Evolutionary conservation across 1,140 invertebrate species (phyloP).

Genomic region (Thaumetopoea pityocampa): DNA sequence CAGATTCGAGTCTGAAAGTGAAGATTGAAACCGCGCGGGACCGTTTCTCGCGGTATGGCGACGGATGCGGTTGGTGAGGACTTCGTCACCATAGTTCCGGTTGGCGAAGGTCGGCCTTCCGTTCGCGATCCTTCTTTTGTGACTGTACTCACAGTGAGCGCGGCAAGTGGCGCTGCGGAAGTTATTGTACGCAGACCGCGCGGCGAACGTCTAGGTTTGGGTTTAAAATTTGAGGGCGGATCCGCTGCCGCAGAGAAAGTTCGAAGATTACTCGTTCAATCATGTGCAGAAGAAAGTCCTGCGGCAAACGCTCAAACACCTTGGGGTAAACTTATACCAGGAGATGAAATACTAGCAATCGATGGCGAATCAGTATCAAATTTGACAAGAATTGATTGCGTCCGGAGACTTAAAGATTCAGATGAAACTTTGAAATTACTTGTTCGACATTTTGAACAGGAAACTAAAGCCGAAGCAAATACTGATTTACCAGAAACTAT

Average conservation of each 20-base stretch:
- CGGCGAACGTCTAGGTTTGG: slow-evolving; percentile 92
- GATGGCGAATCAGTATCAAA: slow-evolving; percentile 84
- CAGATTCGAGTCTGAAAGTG: slow-evolving; percentile 48
- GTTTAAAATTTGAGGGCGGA: slow-evolving; percentile 93
- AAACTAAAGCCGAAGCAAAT: slow-evolving; percentile 53
- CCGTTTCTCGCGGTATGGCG: slow-evolving; percentile 62
- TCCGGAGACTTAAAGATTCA: slow-evolving; percentile 88
- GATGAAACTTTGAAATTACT: slow-evolving; percentile 86
- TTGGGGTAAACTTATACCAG: slow-evolving; percentile 87
- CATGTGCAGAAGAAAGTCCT: slow-evolving; percentile 91
- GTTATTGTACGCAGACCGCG: slow-evolving; percentile 89
- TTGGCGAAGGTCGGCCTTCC: slow-evolving; percentile 58
- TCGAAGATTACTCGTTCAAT: slow-evolving; percentile 89
- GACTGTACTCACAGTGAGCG: slow-evolving; percentile 69
- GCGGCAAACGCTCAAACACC: slow-evolving; percentile 86
- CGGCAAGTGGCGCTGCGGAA: slow-evolving; percentile 78
- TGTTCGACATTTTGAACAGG: slow-evolving; percentile 79
- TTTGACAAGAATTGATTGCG: slow-evolving; percentile 92
- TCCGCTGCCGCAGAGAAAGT: slow-evolving; percentile 83
- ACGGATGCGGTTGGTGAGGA: slow-evolving; percentile 58
- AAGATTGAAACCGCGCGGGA: slow-evolving; percentile 40
- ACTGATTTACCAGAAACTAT: slow-evolving; percentile 43
- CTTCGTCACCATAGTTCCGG: slow-evolving; percentile 74
- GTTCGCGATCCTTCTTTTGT: slow-evolving; percentile 60
- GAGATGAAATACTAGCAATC: slow-evolving; percentile 92